Evolutionary conservation across 2,888 invertebrate genomes (phyloP), one percentile per base, ranked within the genome.

Genomic region (Lordiphosa andalusiaca): DNA sequence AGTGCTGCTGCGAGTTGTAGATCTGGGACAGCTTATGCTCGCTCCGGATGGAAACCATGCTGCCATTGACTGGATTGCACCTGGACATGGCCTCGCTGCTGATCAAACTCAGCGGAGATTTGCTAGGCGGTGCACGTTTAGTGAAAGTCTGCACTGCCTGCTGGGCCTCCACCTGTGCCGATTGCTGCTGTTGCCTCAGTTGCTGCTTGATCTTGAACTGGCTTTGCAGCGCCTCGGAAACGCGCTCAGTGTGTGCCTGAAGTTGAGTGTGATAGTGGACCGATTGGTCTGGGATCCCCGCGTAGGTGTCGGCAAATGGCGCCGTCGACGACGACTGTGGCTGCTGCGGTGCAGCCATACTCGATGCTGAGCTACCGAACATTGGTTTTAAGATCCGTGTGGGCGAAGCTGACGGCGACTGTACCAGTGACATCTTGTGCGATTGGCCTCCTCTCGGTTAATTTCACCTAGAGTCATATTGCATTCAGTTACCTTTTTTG

Each of bases 1-100:
- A 91, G 91, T 92, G 88, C 89, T 91, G 90, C 89, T 92, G 80
- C 85, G 92, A 84, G 53, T 86, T 89, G 46, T 88, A 88, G 7
- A 88, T 63, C 9, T 85, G 82, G 10, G 86, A 87, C 3, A 89
- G 57, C 47, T 88, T 87, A 46, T 88, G 88, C 33, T 89, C 88
- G 53, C 86, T 88, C 9, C 78, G 64, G 37, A 87, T 69, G 0
- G 87, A 86, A 4, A 76, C 44, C 71, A 86, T 73, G n/a, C 78
- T 83, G 4, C 70, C 77, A 6, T 52, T 67, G 7, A 42, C 47
- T 4, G 23, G 12, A 10, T 67, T 63, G 1, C 59, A 63, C 6
- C 47, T 41, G 3, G 69, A 50, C 21, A 58, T 21, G 10, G n/a
- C 44, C 9, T 57, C 61, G 38, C 51, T 44, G 7, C 44, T 53